These are phyloP conservation scores for Aphelinus certus DNA, from an alignment of 1,140 invertebrate genomes.

Conservation along the genomic window DNA sequence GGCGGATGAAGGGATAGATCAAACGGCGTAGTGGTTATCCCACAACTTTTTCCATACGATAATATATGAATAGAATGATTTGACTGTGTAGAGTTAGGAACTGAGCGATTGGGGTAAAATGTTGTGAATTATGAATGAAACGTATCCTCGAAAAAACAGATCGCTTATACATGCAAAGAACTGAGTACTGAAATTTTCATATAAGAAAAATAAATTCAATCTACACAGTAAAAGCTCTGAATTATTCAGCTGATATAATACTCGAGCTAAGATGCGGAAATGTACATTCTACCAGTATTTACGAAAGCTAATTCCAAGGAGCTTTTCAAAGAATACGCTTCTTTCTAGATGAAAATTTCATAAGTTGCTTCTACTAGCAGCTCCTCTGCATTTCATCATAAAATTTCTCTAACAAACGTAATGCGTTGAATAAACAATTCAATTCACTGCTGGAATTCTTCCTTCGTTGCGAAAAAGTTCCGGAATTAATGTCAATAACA, in stretches of 20 bases:
- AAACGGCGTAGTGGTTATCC: too few relatives aligned
- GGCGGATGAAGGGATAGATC: too few relatives aligned
- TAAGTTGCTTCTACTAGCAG: not conserved
- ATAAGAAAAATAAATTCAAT: not conserved
- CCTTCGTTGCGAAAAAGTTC: too few relatives aligned
- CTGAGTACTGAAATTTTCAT: not conserved
- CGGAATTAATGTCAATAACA: too few relatives aligned
- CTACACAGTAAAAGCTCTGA: not conserved
- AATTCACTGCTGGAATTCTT: too few relatives aligned
- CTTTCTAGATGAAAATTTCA: not conserved
- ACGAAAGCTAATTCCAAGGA: not conserved
- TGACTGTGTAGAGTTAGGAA: too few relatives aligned
- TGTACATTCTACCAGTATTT: not conserved
- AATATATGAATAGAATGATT: not conserved
- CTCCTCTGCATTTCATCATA: too few relatives aligned
- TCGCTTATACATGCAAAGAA: not conserved
- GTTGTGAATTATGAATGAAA: too few relatives aligned
- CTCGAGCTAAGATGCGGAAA: not conserved
- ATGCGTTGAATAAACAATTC: too few relatives aligned
- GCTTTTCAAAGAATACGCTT: not conserved
- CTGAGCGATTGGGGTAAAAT: too few relatives aligned
- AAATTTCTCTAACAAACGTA: too few relatives aligned
- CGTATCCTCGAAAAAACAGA: too few relatives aligned
- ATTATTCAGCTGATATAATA: conserved; percentile 3
- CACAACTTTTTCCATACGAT: not conserved